A percentile compares a stretch with the other conserved stretches of the same genome.
These are phyloP conservation scores for Caenorhabditis inopinata DNA, from an alignment of 1,140 invertebrate genomes.

Conservation along the genomic window DNA sequence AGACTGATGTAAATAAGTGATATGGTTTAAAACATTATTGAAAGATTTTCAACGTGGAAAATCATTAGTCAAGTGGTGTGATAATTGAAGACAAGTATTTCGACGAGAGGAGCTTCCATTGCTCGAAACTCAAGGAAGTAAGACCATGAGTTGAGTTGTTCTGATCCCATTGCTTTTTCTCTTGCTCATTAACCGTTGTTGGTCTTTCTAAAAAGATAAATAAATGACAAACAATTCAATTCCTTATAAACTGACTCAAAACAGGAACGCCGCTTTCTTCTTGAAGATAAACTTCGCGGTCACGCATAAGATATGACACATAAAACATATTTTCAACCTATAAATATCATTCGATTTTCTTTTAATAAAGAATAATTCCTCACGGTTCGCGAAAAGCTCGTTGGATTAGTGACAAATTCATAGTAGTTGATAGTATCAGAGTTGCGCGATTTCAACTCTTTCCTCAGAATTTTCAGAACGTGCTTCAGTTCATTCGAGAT, in stretches of 20 bases:
- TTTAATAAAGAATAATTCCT: background rate
- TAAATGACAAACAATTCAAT: background rate
- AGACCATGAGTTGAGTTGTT: background rate
- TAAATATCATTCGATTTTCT: background rate
- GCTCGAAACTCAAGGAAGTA: background rate
- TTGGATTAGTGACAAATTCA: background rate
- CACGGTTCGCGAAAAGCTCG: background rate
- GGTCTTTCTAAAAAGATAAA: background rate
- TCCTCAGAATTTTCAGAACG: background rate
- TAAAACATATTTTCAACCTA: constrained; percentile 24
- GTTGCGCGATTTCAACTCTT: background rate
- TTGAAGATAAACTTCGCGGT: background rate
- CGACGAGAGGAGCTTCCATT: background rate
- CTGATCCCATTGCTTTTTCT: background rate
- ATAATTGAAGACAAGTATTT: background rate
- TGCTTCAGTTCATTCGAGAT: background rate
- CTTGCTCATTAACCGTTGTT: background rate
- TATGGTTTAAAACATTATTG: no score
- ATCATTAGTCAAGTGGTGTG: background rate
- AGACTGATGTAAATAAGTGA: no score
- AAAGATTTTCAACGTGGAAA: background rate
- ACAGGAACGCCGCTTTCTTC: background rate
- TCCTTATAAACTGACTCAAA: background rate
- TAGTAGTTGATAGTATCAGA: background rate
- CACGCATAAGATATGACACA: background rate